These are phyloP conservation scores for Coregonus clupeaformis DNA, from an alignment of 2,113 vertebrate genomes.

Conservation along the genomic window DNA sequence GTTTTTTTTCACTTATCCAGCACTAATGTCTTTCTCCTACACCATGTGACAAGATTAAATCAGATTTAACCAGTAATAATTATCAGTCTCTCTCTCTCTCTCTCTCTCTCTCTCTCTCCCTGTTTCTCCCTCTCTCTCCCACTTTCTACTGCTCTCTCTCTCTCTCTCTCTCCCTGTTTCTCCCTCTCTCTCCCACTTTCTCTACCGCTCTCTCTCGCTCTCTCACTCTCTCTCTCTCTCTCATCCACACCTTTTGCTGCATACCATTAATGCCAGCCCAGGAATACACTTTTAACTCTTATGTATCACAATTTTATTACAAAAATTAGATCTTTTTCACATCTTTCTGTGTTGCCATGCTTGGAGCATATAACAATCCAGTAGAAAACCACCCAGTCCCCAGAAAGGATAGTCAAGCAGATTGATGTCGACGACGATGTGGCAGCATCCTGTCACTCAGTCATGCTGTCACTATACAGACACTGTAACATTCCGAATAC, in stretches of 20 bases:
- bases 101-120: neutral
- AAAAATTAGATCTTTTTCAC: slow-evolving; percentile 78
- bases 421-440: slow-evolving; percentile 65
- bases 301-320: slow-evolving; percentile 83
- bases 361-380: slow-evolving; percentile 83
- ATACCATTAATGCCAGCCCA: slow-evolving; percentile 40
- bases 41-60: neutral
- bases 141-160: too few relatives aligned
- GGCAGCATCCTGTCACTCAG: slow-evolving; percentile 73
- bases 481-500: slow-evolving; percentile 76
- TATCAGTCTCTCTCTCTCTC: neutral
- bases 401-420: slow-evolving; percentile 75
- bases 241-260: neutral
- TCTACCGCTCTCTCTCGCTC: too few relatives aligned
- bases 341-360: slow-evolving; percentile 80
- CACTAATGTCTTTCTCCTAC: neutral
- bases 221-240: neutral
- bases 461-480: slow-evolving; percentile 80
- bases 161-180: too few relatives aligned
- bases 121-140: neutral
- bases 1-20: slow-evolving; percentile 3
- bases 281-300: slow-evolving; percentile 42
- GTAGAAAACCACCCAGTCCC: slow-evolving; percentile 75
- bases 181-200: too few relatives aligned
- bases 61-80: neutral